Conservation (phyloP, 2,888 invertebrate species). For the Hipparchia semele region DNA sequence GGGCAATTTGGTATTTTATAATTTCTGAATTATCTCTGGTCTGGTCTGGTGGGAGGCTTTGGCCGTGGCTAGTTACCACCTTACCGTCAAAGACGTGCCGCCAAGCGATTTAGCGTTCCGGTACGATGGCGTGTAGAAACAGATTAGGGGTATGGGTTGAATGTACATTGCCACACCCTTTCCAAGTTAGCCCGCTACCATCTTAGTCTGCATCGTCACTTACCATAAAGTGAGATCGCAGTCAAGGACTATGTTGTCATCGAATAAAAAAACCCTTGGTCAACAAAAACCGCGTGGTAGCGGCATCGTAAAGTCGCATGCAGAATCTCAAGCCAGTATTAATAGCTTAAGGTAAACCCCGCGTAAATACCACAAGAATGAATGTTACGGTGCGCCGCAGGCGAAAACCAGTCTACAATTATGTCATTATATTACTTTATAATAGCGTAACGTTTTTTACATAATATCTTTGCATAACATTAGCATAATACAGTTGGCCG, state of each 20-base stretch:
- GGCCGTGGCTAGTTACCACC: too few relatives aligned
- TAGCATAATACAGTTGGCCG: neutral
- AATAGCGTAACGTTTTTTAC: slow-evolving; percentile 8
- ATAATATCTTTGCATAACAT: slow-evolving; percentile 16
- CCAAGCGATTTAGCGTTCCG: too few relatives aligned
- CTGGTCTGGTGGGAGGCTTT: too few relatives aligned
- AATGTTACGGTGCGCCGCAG: neutral
- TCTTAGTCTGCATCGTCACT: too few relatives aligned
- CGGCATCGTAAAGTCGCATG: neutral
- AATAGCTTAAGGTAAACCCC: slow-evolving; percentile 23
- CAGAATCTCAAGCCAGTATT: neutral
- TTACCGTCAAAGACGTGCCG: too few relatives aligned
- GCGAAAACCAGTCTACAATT: slow-evolving; percentile 15
- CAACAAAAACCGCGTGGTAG: slow-evolving; percentile 3
- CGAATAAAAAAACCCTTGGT: neutral
- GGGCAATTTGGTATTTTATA: too few relatives aligned
- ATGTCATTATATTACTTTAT: slow-evolving; percentile 5
- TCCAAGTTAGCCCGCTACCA: too few relatives aligned
- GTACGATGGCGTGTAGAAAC: too few relatives aligned
- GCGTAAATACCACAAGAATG: slow-evolving; percentile 22
- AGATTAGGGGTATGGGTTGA: too few relatives aligned
- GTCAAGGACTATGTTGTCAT: neutral
- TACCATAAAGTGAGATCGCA: too few relatives aligned
- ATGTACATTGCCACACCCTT: too few relatives aligned
- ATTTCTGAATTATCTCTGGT: too few relatives aligned